These are phyloP conservation scores for Pipistrellus nathusii DNA, from an alignment of 2,797 vertebrate genomes.

Conservation along the genomic window DNA sequence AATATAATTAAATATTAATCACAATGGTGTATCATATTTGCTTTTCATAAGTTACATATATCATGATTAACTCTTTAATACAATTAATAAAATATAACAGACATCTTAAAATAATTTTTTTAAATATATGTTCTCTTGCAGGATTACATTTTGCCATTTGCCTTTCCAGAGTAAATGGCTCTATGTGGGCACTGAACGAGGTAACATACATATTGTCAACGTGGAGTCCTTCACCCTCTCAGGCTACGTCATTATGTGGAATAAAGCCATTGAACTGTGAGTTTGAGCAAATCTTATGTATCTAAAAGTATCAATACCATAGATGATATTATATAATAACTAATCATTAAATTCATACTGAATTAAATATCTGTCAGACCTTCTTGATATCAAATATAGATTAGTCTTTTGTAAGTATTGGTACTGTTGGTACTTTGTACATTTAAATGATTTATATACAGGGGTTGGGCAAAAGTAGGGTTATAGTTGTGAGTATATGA, in stretches of 20 bases:
- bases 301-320: conserved; percentile 28
- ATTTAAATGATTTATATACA: neutral
- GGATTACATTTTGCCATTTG: conserved; percentile 97
- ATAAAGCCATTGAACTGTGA: conserved; percentile 99
- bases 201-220: conserved; percentile 99
- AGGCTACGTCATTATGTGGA: conserved; percentile 99
- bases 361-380: conserved; percentile 24
- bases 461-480: neutral
- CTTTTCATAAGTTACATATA: conserved; percentile 49
- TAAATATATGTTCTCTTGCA: conserved; percentile 84
- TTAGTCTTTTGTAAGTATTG: neutral
- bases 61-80: neutral
- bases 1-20: conserved; percentile 12
- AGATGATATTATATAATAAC: neutral
- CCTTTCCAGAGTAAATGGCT: conserved; percentile 99
- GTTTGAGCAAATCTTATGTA: conserved; percentile 81
- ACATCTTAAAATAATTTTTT: conserved; percentile 17
- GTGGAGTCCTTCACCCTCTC: conserved; percentile 99
- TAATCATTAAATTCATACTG: neutral
- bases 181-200: conserved; percentile 97
- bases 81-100: neutral
- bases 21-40: neutral
- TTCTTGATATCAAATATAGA: conserved; percentile 33
- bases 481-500: neutral
- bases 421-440: neutral